Evolutionary conservation across 2,888 invertebrate species (phyloP).

Genomic region (Crematogaster levior): DNA sequence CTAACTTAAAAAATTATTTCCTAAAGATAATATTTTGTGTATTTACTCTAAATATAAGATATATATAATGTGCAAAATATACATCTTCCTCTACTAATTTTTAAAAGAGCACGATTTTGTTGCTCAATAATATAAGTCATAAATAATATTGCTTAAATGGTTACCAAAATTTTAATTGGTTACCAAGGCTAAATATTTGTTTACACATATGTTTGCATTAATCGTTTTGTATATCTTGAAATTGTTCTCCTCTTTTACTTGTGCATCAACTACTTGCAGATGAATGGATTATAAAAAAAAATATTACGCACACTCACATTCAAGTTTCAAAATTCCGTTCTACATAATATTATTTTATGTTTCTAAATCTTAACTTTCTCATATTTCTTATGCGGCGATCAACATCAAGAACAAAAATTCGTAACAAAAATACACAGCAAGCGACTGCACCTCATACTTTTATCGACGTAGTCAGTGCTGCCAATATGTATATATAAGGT

Average conservation of each 20-base stretch:
- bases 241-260: conserved; percentile 4
- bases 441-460: background rate
- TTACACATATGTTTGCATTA: background rate
- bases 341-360: background rate
- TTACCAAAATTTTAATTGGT: background rate
- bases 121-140: background rate
- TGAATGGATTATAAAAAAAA: conserved; percentile 3
- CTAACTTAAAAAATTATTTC: background rate
- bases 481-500: too few relatives aligned
- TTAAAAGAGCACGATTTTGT: background rate
- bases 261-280: background rate
- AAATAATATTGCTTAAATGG: background rate
- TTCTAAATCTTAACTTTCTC: background rate
- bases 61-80: background rate
- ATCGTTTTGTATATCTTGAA: background rate
- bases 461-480: background rate
- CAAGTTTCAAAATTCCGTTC: background rate
- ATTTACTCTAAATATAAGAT: background rate
- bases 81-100: background rate
- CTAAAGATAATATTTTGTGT: background rate
- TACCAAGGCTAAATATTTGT: background rate
- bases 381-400: background rate
- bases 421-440: background rate
- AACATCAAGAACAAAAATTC: background rate
- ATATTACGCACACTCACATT: background rate